Evolutionary conservation across 2,797 vertebrate species (phyloP).

Genomic region (Acrossocheilus fasciatus): DNA sequence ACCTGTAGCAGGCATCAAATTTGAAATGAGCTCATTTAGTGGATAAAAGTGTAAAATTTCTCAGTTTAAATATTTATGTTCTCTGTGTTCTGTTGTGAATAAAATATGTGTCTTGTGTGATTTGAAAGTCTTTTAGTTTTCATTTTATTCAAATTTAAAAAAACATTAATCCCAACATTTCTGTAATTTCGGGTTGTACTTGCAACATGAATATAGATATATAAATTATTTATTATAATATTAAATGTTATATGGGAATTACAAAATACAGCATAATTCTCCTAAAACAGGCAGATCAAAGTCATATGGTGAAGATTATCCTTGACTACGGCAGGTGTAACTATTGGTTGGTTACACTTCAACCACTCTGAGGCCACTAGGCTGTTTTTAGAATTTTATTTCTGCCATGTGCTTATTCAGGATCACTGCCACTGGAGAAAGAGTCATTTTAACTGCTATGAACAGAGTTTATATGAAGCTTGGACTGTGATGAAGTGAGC

Average conservation of each 20-base stretch:
- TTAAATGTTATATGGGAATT: not conserved
- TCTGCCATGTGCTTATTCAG: slow-evolving; percentile 22
- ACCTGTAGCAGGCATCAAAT: too few species aligned
- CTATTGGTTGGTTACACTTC: not conserved
- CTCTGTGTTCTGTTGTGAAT: too few species aligned
- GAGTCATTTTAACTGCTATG: not conserved
- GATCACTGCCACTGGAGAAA: slow-evolving; percentile 29
- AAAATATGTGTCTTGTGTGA: too few species aligned
- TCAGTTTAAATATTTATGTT: too few species aligned
- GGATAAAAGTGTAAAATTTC: too few species aligned
- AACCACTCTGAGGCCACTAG: not conserved
- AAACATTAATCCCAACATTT: too few species aligned
- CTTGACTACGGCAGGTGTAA: slow-evolving; percentile 18
- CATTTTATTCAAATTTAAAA: too few species aligned
- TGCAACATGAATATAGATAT: not conserved
- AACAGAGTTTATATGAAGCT: not conserved
- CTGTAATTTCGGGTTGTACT: too few species aligned
- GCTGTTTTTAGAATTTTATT: slow-evolving; percentile 21
- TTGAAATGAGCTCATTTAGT: too few species aligned
- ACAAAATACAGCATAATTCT: not conserved
- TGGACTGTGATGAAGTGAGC: not conserved
- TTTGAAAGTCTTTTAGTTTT: too few species aligned
- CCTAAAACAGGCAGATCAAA: not conserved
- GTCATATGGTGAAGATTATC: not conserved
- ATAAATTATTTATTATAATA: too few species aligned